Evolutionary conservation across 1,140 invertebrate species (phyloP), one percentile per base, ranked within the genome.

Genomic region (Drosophila neocordata): DNA sequence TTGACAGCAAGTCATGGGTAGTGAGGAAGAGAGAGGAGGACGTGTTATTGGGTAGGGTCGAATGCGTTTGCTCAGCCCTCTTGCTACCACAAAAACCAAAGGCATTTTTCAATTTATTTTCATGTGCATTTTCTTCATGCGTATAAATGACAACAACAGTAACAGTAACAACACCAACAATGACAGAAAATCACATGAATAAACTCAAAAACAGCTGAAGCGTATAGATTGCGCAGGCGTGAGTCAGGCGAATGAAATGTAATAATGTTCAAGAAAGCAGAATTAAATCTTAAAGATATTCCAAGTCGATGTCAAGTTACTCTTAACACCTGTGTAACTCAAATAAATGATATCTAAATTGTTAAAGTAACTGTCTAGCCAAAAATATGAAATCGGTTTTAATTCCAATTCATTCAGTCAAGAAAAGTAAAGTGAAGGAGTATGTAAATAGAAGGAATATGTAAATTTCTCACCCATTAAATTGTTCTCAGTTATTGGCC

Each of bases 31-130:
- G 38, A 69, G 44, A 27, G 65, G 13, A 76, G 12, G 9, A 55
- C 35, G 5, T 31, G 27, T 6, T 12, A 59, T 59, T 58, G 4
- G 8, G 34, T 35, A 34, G n/a, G 60, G 44, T 24, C 13, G 35
- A 20, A 48, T 48, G 41, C 41, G 41, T 48, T 48, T 48, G 8
- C 41, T 20, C 41, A 20, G 6, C 41, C 41, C 38, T 18, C 13
- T 8, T 4, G 41, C 41, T 11, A 70, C 7, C 63, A 55, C 22
- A 59, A 62, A 58, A 69, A 69, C 56, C 75, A 67, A 59, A 66
- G 75, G 77, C 70, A 89, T 76, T 89, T 89, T 90, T 68, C 73
- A 79, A 89, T 89, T 89, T 89, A 69, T 57, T 85, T 88, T 68
- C 73, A 72, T 72, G 64, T 60, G 70, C 71, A 74, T 74, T 77